Evolutionary conservation across 1,140 invertebrate species (phyloP).

Genomic region (Aculops lycopersici): DNA sequence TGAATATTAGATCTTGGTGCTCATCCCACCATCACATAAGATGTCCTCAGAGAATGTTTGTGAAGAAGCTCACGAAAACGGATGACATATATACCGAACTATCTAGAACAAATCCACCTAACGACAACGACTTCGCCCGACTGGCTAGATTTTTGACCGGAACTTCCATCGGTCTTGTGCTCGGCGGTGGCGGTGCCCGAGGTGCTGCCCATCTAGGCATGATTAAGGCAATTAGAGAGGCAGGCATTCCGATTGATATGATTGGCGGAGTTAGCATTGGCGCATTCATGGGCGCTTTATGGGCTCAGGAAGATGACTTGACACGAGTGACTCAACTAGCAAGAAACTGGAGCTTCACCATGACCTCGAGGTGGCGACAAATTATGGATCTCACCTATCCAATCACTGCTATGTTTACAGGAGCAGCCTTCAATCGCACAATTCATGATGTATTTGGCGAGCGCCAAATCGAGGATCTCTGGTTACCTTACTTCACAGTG

Average conservation of each 20-base stretch:
- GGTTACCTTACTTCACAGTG: conserved; percentile 91
- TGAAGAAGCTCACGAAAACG: conserved; percentile 36
- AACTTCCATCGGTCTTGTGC: conserved; percentile 50
- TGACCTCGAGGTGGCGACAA: conserved; percentile 74
- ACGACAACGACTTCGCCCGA: conserved; percentile 72
- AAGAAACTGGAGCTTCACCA: conserved; percentile 75
- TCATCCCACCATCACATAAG: conserved; percentile 89
- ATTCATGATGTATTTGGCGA: conserved; percentile 67
- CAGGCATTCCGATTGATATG: conserved; percentile 88
- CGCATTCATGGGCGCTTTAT: conserved; percentile 79
- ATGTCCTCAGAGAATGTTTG: conserved; percentile 75
- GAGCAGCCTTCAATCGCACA: conserved; percentile 56
- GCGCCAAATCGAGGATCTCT: conserved; percentile 76
- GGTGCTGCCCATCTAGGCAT: conserved; percentile 23
- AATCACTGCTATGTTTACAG: conserved; percentile 82
- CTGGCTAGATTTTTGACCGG: conserved; percentile 84
- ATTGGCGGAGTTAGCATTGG: conserved; percentile 90
- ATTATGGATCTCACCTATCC: conserved; percentile 78
- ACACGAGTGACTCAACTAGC: conserved; percentile 69
- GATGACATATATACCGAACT: conserved; percentile 4
- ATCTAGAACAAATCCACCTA: conserved; percentile 28
- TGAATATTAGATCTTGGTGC: conserved; percentile 82
- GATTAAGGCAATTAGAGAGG: conserved; percentile 28
- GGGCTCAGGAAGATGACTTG: conserved; percentile 70
- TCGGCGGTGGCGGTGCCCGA: conserved; percentile 72